Base-by-base conservation (phyloP, 2,888 invertebrate species). In the Branchellion lobata region DNA sequence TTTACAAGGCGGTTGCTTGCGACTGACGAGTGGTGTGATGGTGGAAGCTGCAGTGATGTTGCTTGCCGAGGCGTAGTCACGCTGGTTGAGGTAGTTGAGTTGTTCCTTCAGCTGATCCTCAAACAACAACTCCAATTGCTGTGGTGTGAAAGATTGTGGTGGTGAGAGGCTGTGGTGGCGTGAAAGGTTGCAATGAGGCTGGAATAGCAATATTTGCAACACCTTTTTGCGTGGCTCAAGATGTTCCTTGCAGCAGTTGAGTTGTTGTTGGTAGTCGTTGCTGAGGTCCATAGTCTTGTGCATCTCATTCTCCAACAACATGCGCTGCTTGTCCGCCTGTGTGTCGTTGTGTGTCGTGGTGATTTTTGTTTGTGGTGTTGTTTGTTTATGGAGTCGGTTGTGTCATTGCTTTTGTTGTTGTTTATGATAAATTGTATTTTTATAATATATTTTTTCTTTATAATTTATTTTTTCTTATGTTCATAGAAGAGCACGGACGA, bases 301-400 rank as follows among this genome's bases (percentile, higher is more conserved):
- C 74, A 93, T 92, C 89, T 98, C 98, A 87, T 97, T 95, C 88
- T 96, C 96, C 91, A 95, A 92, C 74, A 98, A 90, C 89, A 96
- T 94, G 87, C 95, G 90, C 72, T 90, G 84, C 83, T 89, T 89
- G 83, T 89, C 89, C 81, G 87, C 88, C 88, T 89, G 84, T 31
- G n/a, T 40, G 40, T 40, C 14, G 40, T 40, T 40, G n/a, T n/a
- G n/a, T n/a, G 40, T 40, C 40, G 40, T 5, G 5, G 40, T 40
- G 5, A 14, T 40, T 40, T 5, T 40, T 40, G 40, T 40, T 40
- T 5, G 40, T 40, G 40, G 5, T 40, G 40, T 40, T 40, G 40
- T 40, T 14, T 5, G 40, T 40, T 40, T 40, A 14, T 40, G 40
- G 5, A 8, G 40, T 8, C 14, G 40, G 5, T 40, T 40, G 40